Percentiles rank a stretch among this genome's conserved stretches.
phyloP scores from a whole-genome alignment of 2,797 vertebrate genomes.

The Myripristis murdjan region DNA sequence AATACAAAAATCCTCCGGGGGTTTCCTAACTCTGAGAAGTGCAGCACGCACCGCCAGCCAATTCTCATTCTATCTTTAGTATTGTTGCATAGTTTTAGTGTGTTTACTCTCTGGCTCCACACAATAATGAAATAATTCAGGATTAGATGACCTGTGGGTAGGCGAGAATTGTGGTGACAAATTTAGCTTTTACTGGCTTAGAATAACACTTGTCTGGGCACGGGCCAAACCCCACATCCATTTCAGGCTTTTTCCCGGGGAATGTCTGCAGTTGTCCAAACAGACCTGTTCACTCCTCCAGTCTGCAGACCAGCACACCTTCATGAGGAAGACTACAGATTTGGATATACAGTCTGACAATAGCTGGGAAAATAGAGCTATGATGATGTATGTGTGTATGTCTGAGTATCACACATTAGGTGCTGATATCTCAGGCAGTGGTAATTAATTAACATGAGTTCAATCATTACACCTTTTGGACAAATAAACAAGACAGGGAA shows the following conservation, averaged over 20 bases:
- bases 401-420: neutral
- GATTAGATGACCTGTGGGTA: conserved; percentile 48
- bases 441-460: conserved; percentile 35
- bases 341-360: conserved; percentile 14
- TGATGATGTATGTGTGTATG: neutral
- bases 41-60: neutral
- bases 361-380: neutral
- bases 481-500: conserved; percentile 6
- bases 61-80: neutral
- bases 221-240: conserved; percentile 80
- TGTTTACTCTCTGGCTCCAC: conserved; percentile 16
- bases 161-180: conserved; percentile 66
- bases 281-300: conserved; percentile 53
- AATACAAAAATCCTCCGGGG: neutral
- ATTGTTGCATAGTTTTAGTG: neutral
- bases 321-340: conserved; percentile 27
- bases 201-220: conserved; percentile 77
- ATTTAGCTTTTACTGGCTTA: conserved; percentile 77
- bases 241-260: conserved; percentile 59
- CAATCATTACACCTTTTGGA: conserved; percentile 20
- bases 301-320: conserved; percentile 36
- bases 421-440: neutral
- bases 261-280: conserved; percentile 70
- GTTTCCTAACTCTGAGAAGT: neutral
- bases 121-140: conserved; percentile 55